Base-by-base conservation (phyloP, 2,797 vertebrate genomes). In the Aythya fuligula region DNA sequence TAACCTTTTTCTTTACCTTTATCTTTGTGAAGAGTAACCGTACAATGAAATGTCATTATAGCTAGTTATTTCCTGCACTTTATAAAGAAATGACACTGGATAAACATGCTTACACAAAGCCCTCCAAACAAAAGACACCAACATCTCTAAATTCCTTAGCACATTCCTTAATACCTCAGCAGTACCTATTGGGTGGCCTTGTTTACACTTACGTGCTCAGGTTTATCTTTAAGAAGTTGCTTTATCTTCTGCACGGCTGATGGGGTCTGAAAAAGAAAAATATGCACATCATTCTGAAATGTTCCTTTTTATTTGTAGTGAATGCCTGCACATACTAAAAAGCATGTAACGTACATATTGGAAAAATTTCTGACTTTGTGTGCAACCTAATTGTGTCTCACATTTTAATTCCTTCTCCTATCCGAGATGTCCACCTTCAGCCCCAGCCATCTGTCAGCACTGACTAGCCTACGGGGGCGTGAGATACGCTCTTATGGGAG, bases 191-290 rank as follows among this genome's bases (percentile, higher is more conserved):
- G 21, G 38, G 3, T 34, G 15, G 49, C 32, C 4, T 39, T 36
- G 9, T 28, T 56, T 62, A 80, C 96, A 99, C 99, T 99, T 97
- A 99, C 99, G 92, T 98, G 99, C 92, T 99, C 99, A 47, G 99
- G 99, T 89, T 99, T 99, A 87, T 99, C 97, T 95, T 98, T 97
- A 95, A 99, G 98, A 94, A 99, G 98, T 14, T 97, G 92, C 85
- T 98, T 99, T 97, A 99, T 98, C 97, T 98, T 99, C 97, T 97
- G 98, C 87, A 99, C 99, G 94, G 99, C 99, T 75, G 99, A 98
- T 21, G 99, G 99, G 11, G 99, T 99, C 99, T 99, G 92, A 95
- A 97, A 97, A 94, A 94, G 76, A 92, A 69, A 93, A 82, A 6
- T 7, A 47, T 3, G 38, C 0, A 16, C 3, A 21, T 7, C 5